phyloP scores from a whole-genome alignment of 2,113 vertebrate species.

The Entelurus aequoreus region DNA sequence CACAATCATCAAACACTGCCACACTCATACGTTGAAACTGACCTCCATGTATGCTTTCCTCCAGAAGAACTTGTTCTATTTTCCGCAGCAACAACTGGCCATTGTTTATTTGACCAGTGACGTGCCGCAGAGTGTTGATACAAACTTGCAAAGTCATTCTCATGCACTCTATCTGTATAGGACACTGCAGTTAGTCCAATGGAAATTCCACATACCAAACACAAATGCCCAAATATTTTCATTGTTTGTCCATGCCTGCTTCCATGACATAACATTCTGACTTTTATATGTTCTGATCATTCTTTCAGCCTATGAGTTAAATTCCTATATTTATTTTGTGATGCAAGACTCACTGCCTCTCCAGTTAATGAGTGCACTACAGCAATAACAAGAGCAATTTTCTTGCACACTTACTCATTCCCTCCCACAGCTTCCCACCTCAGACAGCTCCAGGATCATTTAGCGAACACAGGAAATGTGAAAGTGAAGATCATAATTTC shows the following conservation, averaged over 20 bases:
- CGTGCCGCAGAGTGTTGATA: slow-evolving; percentile 36
- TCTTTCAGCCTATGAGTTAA: not conserved
- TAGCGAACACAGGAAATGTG: slow-evolving; percentile 26
- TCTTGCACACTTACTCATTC: not conserved
- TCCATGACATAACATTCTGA: slow-evolving; percentile 17
- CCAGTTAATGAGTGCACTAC: slow-evolving; percentile 8
- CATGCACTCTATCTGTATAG: slow-evolving; percentile 35
- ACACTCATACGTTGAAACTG: slow-evolving; percentile 16
- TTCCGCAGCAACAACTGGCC: slow-evolving; percentile 50
- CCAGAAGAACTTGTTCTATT: slow-evolving; percentile 31
- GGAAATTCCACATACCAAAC: slow-evolving; percentile 57
- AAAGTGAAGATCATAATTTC: slow-evolving; percentile 17
- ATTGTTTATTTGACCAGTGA: slow-evolving; percentile 55
- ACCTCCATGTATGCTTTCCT: slow-evolving; percentile 24
- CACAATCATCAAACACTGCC: slow-evolving; percentile 10
- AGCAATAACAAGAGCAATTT: slow-evolving; percentile 16
- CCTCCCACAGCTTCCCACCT: slow-evolving; percentile 9
- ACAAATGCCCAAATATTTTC: slow-evolving; percentile 50
- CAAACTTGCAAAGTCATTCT: slow-evolving; percentile 41
- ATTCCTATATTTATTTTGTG: not conserved
- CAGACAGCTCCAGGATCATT: slow-evolving; percentile 32
- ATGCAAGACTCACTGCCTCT: not conserved
- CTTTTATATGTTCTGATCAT: not conserved
- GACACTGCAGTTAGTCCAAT: slow-evolving; percentile 49
- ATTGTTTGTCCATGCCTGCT: slow-evolving; percentile 43